Evolutionary conservation across 2,888 invertebrate species (phyloP), one percentile per base, ranked within the genome.

Genomic region (Protophormia terraenovae): DNA sequence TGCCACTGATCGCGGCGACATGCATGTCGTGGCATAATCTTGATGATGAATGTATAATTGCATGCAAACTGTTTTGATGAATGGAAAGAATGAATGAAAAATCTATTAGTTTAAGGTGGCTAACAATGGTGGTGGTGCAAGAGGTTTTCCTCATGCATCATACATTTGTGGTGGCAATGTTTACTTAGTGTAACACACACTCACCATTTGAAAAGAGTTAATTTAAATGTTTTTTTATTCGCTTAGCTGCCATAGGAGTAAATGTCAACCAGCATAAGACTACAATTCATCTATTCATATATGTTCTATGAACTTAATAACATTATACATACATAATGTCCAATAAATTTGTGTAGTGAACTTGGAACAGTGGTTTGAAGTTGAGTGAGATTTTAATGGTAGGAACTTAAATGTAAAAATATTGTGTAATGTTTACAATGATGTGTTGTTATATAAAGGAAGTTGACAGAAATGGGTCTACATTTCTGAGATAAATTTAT

Each of bases 41-140:
- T 90, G 91, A 91, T 90, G 90, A 91, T 91, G 91, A 91, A 91
- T 90, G 91, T 89, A 90, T 91, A 90, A 90, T 91, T 91, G 91
- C 91, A 88, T 89, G 89, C 88, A 89, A 88, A 87, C 86, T 58
- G 86, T 84, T 86, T 85, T 87, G 87, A 87, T 87, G 84, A 88
- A 88, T 86, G 83, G 79, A 86, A 79, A 67, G 75, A 80, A 83
- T 84, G 80, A 78, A 78, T 76, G 80, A 75, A 85, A 77, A 81
- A 77, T 77, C 72, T 82, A 81, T 80, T 80, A 80, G 73, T 72
- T 80, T 79, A 62, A 76, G 85, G 79, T 84, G 79, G 66, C 41
- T 75, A 35, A 45, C 19, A 50, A 69, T 71, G n/a, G 66, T 66
- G 64, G 69, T 66, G 75, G 45, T 3, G 55, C 55, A 66, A 73